Evolutionary conservation across 2,113 vertebrate species (phyloP), one percentile per base, ranked within the genome.

Genomic region (Sakesphorus luctuosus): DNA sequence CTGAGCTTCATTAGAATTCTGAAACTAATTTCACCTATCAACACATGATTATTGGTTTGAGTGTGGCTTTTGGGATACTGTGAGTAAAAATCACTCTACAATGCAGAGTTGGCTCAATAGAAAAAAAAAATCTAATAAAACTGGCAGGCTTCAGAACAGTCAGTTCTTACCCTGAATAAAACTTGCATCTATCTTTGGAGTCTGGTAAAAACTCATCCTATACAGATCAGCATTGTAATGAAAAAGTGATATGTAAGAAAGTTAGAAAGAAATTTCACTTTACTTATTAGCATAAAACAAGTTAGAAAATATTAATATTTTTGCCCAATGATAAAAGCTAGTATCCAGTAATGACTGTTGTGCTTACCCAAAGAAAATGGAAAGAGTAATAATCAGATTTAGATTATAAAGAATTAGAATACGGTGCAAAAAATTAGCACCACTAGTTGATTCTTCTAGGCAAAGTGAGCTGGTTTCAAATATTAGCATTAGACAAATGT

Each of bases 1-100:
- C 98, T 97, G 96, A 88, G 95, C 97, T 98, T 98, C 98, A 98
- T 98, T 98, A 98, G 97, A 97, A 99, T 98, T 98, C 94, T 81
- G 94, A 97, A 97, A 97, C 97, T 97, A 97, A 98, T 98, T 98
- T 97, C 91, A 97, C 95, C 97, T 98, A 98, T 98, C 98, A 98
- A 95, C 97, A 95, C 82, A 97, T 98, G 98, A 98, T 98, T 97
- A 98, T 97, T 94, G 97, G 97, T 89, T 95, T 97, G 95, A 97
- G 96, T 92, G 92, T 97, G 97, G 91, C 90, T 93, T 97, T 97
- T 77, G 82, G 96, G 97, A 93, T 91, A 93, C 52, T 84, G 91
- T 92, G 87, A 96, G 96, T 96, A 96, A 97, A 98, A 97, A 96
- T 97, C 95, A 95, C 93, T 97, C 76, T 94, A 96, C 91, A 97